A percentile compares a stretch with the other conserved stretches of the same genome.
Evolutionary conservation across 2,113 vertebrate genomes (phyloP).

Genomic region (rabbit (Oryctolagus cuniculus)): mOryCun1.1 NC_091440.1:112503501-112504000

Average conservation of each 20-base stretch:
- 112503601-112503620: background rate
- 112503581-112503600: background rate
- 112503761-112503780: background rate
- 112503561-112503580: slow-evolving; percentile 10
- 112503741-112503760: background rate
- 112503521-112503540: too few relatives aligned
- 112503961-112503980: background rate
- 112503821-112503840: slow-evolving; percentile 1
- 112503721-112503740: slow-evolving; percentile 6
- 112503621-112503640: background rate
- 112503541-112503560: background rate
- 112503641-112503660: background rate
- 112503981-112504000: background rate
- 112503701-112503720: background rate
- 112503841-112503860: background rate
- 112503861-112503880: background rate
- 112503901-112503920: slow-evolving; percentile 5
- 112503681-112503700: slow-evolving; percentile 16
- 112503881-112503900: background rate
- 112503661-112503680: background rate
- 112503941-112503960: background rate
- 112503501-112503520: too few relatives aligned
- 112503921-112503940: background rate
- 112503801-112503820: background rate
- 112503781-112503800: background rate